Base-by-base conservation (phyloP, 2,888 invertebrate species). In the Rhingia campestris region DNA sequence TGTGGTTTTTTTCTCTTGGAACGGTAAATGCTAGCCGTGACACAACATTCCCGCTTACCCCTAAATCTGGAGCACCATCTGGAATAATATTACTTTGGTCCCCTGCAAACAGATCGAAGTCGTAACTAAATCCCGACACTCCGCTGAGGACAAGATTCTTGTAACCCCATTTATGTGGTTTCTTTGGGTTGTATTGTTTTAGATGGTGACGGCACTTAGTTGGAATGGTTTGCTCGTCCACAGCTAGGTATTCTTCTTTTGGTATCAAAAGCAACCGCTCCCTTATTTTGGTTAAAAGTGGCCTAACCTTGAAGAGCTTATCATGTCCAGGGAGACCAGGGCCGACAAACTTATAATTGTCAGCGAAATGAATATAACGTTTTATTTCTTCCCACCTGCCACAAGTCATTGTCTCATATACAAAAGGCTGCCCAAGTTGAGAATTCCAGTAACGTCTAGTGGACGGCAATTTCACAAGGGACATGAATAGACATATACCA, bases 1-100 rank as follows among this genome's bases (percentile, higher is more conserved):
- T 79, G 39, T 49, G 56, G n/a, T 73, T 67, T 73, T 69, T 10
- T 12, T 39, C 59, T 47, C 51, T 79, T 58, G 49, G 76, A n/a
- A 76, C 54, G 14, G 67, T 58, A 39, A 32, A 35, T 22, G 39
- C 39, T 53, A 73, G 32, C 33, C 45, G 39, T 39, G 56, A 58
- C 39, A 63, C 47, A 10, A 49, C 63, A 64, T 64, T 47, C 45
- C 63, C 63, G 41, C 49, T 47, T 64, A 64, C 63, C 37, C 63
- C 49, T 35, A 64, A n/a, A 49, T 64, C 49, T 49, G 45, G 45
- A 49, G 49, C 47, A 37, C 32, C 63, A 37, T 64, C 32, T 64
- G 63, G 63, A 30, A 49, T 41, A 10, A 37, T 30, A 33, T 49
- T 64, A 35, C 63, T 64, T 49, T 64, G 63, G n/a, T 64, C 49